Conservation (phyloP, 2,888 invertebrate genomes). For the Hypolimnas misippus region DNA sequence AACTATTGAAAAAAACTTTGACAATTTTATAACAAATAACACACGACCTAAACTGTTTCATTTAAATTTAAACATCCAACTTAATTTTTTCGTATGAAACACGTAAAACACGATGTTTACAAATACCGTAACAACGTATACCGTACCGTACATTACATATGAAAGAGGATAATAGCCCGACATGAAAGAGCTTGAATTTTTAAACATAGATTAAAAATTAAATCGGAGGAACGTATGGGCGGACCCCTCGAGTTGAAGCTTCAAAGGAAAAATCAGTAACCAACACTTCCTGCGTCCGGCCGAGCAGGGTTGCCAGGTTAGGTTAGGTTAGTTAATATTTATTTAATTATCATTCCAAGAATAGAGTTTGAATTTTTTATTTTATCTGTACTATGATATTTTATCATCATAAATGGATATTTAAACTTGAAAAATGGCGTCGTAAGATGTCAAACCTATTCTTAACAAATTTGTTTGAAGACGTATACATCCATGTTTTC, state of each 20-base stretch:
- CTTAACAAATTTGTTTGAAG: too few species aligned
- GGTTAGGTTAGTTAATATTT: not conserved
- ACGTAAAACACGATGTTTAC: not conserved
- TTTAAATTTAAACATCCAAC: too few species aligned
- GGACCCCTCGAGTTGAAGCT: conserved; percentile 22
- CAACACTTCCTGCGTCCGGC: conserved; percentile 17
- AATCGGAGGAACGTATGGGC: conserved; percentile 19
- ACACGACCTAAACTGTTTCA: too few species aligned
- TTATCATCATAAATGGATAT: too few species aligned
- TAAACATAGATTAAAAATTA: conserved; percentile 31
- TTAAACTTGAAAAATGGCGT: too few species aligned
- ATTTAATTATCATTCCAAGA: not conserved
- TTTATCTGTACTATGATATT: too few species aligned
- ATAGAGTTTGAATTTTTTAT: not conserved
- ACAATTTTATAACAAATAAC: too few species aligned
- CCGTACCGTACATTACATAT: not conserved
- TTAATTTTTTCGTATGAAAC: not conserved
- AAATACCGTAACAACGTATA: not conserved
- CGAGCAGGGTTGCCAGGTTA: not conserved
- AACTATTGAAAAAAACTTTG: too few species aligned
- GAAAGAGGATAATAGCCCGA: not conserved
- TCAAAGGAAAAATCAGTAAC: conserved; percentile 38
- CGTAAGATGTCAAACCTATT: too few species aligned
- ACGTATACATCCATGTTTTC: too few species aligned
- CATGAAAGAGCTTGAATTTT: conserved; percentile 21